Percentiles rank a stretch among this genome's conserved stretches.
Conservation (phyloP, 2,888 invertebrate species). For the Apamea epomidion region DNA sequence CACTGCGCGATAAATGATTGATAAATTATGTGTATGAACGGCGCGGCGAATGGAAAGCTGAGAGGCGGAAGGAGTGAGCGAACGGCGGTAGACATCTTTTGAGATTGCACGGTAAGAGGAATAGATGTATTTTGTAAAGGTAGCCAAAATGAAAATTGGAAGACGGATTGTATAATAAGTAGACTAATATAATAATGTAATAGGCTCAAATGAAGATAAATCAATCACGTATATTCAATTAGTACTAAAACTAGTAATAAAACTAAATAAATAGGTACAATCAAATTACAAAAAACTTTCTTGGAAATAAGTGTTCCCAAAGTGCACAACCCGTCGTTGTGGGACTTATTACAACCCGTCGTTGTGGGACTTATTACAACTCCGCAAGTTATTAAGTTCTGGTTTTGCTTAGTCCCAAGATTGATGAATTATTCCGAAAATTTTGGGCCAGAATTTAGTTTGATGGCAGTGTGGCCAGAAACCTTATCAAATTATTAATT, state of each 20-base stretch:
- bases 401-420: slow-evolving; percentile 14
- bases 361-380: slow-evolving; percentile 18
- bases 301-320: background rate
- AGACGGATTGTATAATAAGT: background rate
- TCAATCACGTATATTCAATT: background rate
- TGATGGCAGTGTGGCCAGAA: background rate
- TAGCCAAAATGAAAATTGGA: background rate
- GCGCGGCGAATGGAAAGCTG: slow-evolving; percentile 43
- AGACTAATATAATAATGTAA: background rate
- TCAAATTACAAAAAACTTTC: background rate
- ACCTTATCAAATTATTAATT: background rate
- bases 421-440: slow-evolving; percentile 12
- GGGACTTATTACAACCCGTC: slow-evolving; percentile 11
- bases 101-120: background rate
- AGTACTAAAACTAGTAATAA: background rate
- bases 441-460: background rate
- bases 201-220: background rate
- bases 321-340: background rate
- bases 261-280: background rate
- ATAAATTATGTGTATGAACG: slow-evolving; percentile 79
- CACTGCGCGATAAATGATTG: slow-evolving; percentile 76
- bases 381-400: slow-evolving; percentile 9
- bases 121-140: background rate
- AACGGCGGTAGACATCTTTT: background rate
- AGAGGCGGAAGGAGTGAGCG: slow-evolving; percentile 15